These are phyloP conservation scores for Bursaphelenchus okinawaensis DNA, from an alignment of 2,888 invertebrate genomes.

Conservation along the genomic window DNA sequence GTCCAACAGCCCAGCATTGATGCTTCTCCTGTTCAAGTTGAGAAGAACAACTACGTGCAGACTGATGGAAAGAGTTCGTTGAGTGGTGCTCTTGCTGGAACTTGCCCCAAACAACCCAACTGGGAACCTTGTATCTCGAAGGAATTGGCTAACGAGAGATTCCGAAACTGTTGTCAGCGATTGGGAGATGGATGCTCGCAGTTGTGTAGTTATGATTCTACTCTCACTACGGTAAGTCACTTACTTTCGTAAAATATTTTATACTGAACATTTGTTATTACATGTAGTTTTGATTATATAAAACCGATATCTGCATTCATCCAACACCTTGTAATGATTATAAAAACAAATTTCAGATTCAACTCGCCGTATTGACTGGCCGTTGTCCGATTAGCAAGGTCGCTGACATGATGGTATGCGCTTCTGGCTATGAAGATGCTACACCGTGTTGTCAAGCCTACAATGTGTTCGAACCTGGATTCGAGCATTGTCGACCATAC, in stretches of 20 bases:
- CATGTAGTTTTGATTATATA: too few species aligned
- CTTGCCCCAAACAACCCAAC: slow-evolving; percentile 52
- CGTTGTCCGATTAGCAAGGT: slow-evolving; percentile 54
- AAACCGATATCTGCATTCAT: too few species aligned
- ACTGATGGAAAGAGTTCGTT: background rate
- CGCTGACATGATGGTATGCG: slow-evolving; percentile 56
- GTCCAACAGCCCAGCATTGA: slow-evolving; percentile 13
- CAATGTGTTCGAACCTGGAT: slow-evolving; percentile 55
- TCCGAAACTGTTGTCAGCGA: slow-evolving; percentile 51
- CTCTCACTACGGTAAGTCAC: slow-evolving; percentile 44
- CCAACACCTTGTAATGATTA: too few species aligned
- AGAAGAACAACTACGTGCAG: slow-evolving; percentile 7
- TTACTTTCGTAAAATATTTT: too few species aligned
- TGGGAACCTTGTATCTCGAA: slow-evolving; percentile 56
- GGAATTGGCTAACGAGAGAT: slow-evolving; percentile 48
- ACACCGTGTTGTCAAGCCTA: slow-evolving; percentile 53
- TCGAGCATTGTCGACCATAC: slow-evolving; percentile 56
- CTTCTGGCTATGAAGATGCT: slow-evolving; percentile 55
- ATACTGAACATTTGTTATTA: too few species aligned
- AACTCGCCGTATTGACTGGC: slow-evolving; percentile 55
- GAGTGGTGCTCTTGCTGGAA: background rate
- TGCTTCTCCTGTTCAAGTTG: slow-evolving; percentile 12
- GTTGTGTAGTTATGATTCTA: slow-evolving; percentile 54
- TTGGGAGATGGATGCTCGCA: slow-evolving; percentile 54
- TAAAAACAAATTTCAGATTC: slow-evolving; percentile 43